These are phyloP conservation scores for Platygyra sinensis DNA, from an alignment of 64 coral and sea anemone genomes.

Conservation along the genomic window DNA sequence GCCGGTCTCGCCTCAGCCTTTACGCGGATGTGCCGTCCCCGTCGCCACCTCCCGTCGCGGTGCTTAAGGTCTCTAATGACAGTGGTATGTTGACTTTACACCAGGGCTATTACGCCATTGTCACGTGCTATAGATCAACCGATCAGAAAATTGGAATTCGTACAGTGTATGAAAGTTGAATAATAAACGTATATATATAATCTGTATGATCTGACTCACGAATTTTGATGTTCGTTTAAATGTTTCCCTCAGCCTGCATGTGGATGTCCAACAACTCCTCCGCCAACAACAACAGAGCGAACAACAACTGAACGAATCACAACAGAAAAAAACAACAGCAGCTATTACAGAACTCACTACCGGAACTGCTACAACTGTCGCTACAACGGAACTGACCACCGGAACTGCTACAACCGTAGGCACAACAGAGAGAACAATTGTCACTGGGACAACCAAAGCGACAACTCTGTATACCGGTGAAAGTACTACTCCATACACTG, in stretches of 20 bases:
- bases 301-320: not conserved
- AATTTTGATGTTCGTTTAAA: no score
- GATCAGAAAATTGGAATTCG: no score
- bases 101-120: no score
- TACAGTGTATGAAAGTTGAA: no score
- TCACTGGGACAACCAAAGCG: not conserved
- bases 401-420: not conserved
- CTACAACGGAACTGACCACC: not conserved
- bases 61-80: no score
- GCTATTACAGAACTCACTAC: conserved; percentile 2
- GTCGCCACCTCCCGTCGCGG: no score
- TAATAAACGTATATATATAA: no score
- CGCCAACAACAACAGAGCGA: not conserved
- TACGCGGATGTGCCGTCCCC: no score
- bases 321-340: not conserved
- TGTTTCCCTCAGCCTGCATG: not conserved
- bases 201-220: no score
- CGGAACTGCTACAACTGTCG: not conserved
- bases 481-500: conserved; percentile 24
- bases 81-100: no score
- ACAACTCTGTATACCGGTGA: not conserved
- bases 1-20: no score
- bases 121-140: no score
- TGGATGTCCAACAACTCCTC: conserved; percentile 22
- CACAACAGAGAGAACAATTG: not conserved